These are phyloP conservation scores for Drosophila albomicans DNA, from an alignment of 1,140 invertebrate genomes.

Conservation along the genomic window DNA sequence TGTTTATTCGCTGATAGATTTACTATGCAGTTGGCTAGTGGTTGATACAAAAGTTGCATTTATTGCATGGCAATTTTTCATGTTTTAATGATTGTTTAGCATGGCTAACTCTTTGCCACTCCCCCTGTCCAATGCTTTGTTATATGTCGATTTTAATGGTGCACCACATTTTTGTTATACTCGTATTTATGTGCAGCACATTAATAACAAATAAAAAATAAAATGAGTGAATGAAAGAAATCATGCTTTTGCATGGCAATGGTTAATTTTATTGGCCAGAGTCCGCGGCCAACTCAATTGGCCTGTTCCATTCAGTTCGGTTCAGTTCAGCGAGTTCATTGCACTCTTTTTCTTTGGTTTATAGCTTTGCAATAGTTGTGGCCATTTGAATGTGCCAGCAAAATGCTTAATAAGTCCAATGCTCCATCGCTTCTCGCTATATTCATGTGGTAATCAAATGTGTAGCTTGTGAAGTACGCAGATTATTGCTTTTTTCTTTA, in stretches of 20 bases:
- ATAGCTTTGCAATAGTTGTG: conserved; percentile 56
- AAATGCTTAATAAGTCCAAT: conserved; percentile 9
- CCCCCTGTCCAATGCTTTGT: neutral
- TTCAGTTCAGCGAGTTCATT: conserved; percentile 38
- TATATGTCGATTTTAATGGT: conserved; percentile 30
- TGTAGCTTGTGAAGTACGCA: conserved; percentile 15
- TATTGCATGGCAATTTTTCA: neutral
- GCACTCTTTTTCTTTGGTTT: conserved; percentile 42
- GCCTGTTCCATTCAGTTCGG: conserved; percentile 4
- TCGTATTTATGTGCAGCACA: conserved; percentile 56
- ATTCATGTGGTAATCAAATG: conserved; percentile 15
- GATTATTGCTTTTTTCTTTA: neutral
- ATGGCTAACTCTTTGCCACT: conserved; percentile 24
- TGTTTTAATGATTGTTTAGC: conserved; percentile 41
- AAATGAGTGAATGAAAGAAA: conserved; percentile 32
- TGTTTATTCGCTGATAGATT: conserved; percentile 13
- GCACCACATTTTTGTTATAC: conserved; percentile 31
- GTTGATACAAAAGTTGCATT: conserved; percentile 2
- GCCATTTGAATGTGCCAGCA: conserved; percentile 16
- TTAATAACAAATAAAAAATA: conserved; percentile 48
- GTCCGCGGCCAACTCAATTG: neutral
- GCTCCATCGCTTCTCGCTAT: conserved; percentile 1
- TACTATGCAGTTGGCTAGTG: neutral
- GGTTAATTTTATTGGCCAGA: conserved; percentile 64
- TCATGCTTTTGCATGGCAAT: conserved; percentile 54